These are phyloP conservation scores for Clusia tigrina DNA, from an alignment of 2,888 invertebrate genomes.

Conservation along the genomic window DNA sequence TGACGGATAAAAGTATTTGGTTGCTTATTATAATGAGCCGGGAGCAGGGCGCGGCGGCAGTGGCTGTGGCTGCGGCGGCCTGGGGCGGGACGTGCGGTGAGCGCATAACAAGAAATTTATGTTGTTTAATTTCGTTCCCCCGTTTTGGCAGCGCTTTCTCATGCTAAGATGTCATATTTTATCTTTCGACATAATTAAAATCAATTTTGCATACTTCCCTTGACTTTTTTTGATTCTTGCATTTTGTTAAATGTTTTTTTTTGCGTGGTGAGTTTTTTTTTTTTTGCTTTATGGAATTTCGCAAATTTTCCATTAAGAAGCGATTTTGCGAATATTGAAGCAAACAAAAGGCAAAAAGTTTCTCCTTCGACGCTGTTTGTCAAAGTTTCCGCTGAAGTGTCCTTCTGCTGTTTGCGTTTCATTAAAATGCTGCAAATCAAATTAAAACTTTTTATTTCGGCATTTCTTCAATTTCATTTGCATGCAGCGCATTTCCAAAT, in stretches of 20 bases:
- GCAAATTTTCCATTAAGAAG: constrained; percentile 1
- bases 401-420: constrained; percentile 49
- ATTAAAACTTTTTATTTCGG: constrained; percentile 53
- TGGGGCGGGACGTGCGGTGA: background rate
- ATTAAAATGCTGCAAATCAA: constrained; percentile 59
- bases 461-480: constrained; percentile 41
- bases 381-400: background rate
- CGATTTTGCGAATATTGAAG: background rate
- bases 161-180: constrained; percentile 49
- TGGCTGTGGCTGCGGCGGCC: background rate
- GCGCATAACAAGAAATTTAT: background rate
- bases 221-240: background rate
- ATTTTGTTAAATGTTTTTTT: background rate
- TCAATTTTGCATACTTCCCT: constrained; percentile 45
- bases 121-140: background rate
- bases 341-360: constrained; percentile 38
- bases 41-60: no score
- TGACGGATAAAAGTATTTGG: constrained; percentile 23
- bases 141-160: background rate
- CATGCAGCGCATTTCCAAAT: constrained; percentile 43
- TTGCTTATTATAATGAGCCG: no score
- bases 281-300: background rate
- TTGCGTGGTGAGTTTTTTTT: background rate
- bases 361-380: constrained; percentile 4
- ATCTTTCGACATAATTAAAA: constrained; percentile 52